Evolutionary conservation across 2,113 vertebrate genomes (phyloP).

Genomic region (Scatophagus argus): DNA sequence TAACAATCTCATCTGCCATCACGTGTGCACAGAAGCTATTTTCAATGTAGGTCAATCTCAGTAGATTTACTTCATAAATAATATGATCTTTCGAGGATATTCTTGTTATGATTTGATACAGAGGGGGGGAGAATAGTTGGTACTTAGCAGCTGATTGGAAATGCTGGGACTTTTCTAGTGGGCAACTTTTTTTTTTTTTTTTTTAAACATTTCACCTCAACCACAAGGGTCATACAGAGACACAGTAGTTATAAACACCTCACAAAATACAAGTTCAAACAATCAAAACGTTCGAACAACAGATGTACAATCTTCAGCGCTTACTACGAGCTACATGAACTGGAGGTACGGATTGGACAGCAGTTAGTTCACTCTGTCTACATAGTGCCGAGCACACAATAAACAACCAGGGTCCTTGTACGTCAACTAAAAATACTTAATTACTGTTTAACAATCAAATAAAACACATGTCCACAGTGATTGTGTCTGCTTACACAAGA

Average conservation of each 20-base stretch:
- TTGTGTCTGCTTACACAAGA: constrained; percentile 65
- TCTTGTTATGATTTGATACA: constrained; percentile 3
- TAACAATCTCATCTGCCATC: constrained; percentile 37
- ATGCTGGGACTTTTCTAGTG: constrained; percentile 19
- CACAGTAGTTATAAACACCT: constrained; percentile 31
- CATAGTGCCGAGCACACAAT: constrained; percentile 32
- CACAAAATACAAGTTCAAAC: constrained; percentile 39
- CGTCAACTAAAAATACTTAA: constrained; percentile 40
- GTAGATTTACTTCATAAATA: constrained; percentile 9
- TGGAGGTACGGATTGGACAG: constrained; percentile 42
- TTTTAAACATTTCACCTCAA: constrained; percentile 45
- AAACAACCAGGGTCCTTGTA: constrained; percentile 19
- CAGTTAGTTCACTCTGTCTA: constrained; percentile 47
- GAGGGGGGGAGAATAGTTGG: constrained; percentile 23
- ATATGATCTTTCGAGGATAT: not conserved
- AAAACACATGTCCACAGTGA: constrained; percentile 77
- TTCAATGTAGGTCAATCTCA: constrained; percentile 5
- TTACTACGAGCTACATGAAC: constrained; percentile 39
- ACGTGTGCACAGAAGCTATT: constrained; percentile 18
- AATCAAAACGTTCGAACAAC: constrained; percentile 34
- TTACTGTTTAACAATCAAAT: constrained; percentile 28
- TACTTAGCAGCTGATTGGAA: constrained; percentile 51
- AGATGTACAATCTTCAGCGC: constrained; percentile 27
- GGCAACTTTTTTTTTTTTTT: no score
- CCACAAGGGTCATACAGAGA: constrained; percentile 43